These are phyloP conservation scores for Agrenia bidenticulata DNA, from an alignment of 2,888 invertebrate species.

Conservation along the genomic window DNA sequence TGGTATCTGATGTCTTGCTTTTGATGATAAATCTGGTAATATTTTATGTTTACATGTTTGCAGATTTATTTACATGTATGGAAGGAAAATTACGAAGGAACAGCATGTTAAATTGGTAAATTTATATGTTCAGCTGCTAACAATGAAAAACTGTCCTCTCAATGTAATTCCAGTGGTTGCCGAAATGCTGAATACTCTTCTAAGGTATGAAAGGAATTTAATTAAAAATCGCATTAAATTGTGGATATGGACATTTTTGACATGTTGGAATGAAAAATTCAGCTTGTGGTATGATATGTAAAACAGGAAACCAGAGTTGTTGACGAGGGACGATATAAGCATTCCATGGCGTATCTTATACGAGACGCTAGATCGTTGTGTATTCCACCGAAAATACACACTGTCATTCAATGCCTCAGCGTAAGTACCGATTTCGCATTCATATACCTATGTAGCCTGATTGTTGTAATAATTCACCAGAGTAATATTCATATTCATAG, in stretches of 20 bases:
- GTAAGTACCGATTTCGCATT: conserved; percentile 31
- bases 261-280: no score
- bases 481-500: conserved; percentile 28
- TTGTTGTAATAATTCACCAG: no score
- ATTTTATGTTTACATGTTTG: conserved; percentile 54
- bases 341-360: conserved; percentile 85
- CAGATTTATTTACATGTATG: conserved; percentile 82
- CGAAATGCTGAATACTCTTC: conserved; percentile 66
- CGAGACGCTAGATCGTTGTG: conserved; percentile 65
- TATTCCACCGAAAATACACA: conserved; percentile 60
- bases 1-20: no score
- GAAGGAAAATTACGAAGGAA: conserved; percentile 82
- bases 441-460: not conserved
- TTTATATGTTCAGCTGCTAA: conserved; percentile 73
- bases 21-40: no score
- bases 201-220: conserved; percentile 71
- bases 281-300: no score
- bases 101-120: conserved; percentile 83
- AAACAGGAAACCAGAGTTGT: conserved; percentile 69
- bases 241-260: no score
- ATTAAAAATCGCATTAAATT: no score
- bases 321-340: conserved; percentile 75
- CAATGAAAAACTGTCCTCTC: conserved; percentile 58
- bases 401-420: conserved; percentile 46
- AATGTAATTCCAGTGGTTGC: conserved; percentile 70